A percentile compares a stretch with the other conserved stretches of the same genome.
These are phyloP conservation scores for Euspilapteryx auroguttella DNA, from an alignment of 2,888 invertebrate species.

Conservation along the genomic window DNA sequence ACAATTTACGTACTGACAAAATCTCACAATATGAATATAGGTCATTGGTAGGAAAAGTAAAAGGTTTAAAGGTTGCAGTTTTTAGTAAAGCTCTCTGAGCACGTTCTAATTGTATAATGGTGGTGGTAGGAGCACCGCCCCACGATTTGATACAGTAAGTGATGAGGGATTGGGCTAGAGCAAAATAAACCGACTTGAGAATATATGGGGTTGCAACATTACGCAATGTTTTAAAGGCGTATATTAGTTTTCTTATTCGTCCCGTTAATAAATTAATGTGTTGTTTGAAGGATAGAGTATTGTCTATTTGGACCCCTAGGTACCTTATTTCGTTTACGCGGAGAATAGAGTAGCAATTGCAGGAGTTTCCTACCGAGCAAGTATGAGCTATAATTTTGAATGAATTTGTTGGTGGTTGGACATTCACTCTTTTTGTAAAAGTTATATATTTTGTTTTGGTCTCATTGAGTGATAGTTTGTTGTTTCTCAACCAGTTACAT, in stretches of 20 bases:
- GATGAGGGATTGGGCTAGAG: slow-evolving; percentile 2
- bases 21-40: not conserved
- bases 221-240: slow-evolving; percentile 1
- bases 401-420: not conserved
- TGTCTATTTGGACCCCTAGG: not conserved
- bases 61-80: not conserved
- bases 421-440: not conserved
- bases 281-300: not conserved
- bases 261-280: slow-evolving; percentile 2
- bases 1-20: not conserved
- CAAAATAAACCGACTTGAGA: not conserved
- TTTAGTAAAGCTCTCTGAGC: slow-evolving; percentile 1
- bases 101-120: not conserved
- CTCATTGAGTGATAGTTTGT: slow-evolving; percentile 1
- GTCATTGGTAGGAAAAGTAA: not conserved
- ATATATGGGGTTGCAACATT: not conserved
- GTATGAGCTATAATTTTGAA: not conserved
- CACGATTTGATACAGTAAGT: slow-evolving; percentile 1
- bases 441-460: slow-evolving; percentile 2
- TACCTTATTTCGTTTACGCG: slow-evolving; percentile 1
- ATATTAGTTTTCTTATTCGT: not conserved
- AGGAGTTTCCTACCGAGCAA: not conserved
- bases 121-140: not conserved
- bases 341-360: not conserved
- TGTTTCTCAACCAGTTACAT: slow-evolving; percentile 1